Conservation (phyloP, 2,888 invertebrate species). For the Trachelus tabidus region DNA sequence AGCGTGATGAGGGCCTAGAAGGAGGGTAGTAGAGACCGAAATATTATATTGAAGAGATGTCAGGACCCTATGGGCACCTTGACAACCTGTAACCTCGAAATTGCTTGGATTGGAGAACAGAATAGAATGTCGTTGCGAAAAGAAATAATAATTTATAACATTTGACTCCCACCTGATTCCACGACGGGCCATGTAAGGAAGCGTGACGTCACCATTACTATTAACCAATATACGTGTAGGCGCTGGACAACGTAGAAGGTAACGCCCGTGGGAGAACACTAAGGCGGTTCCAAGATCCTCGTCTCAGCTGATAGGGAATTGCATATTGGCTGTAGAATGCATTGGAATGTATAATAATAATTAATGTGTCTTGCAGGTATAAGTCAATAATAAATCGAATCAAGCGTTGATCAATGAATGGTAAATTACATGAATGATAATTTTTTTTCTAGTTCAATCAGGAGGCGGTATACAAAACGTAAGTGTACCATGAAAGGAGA, state of each 20-base stretch:
- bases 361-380: not conserved
- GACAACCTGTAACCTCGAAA: not conserved
- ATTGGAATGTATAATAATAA: not conserved
- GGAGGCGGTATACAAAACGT: not conserved
- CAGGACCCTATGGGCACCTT: not conserved
- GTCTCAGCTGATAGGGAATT: constrained; percentile 17
- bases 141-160: constrained; percentile 60
- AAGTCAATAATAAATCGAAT: not conserved
- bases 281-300: constrained; percentile 43
- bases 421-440: not conserved
- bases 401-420: not conserved
- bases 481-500: not conserved
- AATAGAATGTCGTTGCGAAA: constrained; percentile 36
- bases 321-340: not conserved
- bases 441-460: not conserved
- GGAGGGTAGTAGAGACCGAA: not conserved
- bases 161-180: constrained; percentile 57
- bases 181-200: constrained; percentile 59
- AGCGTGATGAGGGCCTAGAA: not conserved
- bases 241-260: constrained; percentile 58
- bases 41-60: not conserved
- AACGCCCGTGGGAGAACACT: constrained; percentile 56
- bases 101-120: not conserved
- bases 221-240: constrained; percentile 59
- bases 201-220: constrained; percentile 63